These are phyloP conservation scores for Cataglyphis hispanica DNA, from an alignment of 1,140 invertebrate species.

Conservation along the genomic window DNA sequence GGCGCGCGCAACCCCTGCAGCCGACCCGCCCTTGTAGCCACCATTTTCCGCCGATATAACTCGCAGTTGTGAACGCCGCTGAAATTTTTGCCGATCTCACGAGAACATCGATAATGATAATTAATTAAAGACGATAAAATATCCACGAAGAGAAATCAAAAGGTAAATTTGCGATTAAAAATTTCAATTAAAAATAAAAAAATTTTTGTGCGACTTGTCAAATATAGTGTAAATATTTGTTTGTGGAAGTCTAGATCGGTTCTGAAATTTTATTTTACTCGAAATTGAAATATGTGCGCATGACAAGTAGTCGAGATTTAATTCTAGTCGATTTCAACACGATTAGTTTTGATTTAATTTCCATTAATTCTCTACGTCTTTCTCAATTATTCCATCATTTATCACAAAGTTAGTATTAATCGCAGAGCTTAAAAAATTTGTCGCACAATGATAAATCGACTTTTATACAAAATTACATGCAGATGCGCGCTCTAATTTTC, in stretches of 20 bases:
- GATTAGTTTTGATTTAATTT: neutral
- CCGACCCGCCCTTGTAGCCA: conserved; percentile 82
- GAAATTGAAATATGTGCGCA: neutral
- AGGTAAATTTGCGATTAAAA: neutral
- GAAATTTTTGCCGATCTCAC: conserved; percentile 35
- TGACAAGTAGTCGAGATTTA: neutral
- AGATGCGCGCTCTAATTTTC: conserved; percentile 6
- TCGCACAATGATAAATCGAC: neutral
- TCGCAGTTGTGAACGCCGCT: conserved; percentile 50
- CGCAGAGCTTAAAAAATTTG: neutral
- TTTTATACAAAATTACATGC: conserved; percentile 23
- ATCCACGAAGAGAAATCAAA: neutral
- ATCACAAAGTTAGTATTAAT: neutral
- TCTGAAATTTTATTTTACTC: conserved; percentile 19
- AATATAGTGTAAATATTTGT: neutral
- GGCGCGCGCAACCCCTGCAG: conserved; percentile 86
- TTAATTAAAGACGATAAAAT: neutral
- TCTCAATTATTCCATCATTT: neutral
- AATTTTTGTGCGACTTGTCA: neutral
- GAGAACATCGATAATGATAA: neutral
- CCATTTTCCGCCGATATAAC: conserved; percentile 66
- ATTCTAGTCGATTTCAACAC: neutral
- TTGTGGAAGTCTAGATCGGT: neutral
- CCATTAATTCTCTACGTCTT: neutral
- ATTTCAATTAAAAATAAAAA: neutral